Evolutionary conservation across 2,888 invertebrate species (phyloP).

Genomic region (Panorpa germanica): DNA sequence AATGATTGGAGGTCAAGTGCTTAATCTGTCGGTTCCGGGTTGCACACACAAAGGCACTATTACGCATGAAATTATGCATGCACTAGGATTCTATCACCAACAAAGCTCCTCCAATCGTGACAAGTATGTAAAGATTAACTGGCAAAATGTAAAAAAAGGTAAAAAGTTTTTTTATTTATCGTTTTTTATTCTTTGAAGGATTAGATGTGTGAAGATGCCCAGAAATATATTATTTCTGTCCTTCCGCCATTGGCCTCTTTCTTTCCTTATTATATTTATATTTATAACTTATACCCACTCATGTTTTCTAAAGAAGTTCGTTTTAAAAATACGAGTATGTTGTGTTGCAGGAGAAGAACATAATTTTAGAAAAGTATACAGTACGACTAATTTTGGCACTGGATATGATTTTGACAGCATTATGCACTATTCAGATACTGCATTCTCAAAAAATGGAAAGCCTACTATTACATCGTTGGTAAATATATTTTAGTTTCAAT

Average conservation of each 20-base stretch:
- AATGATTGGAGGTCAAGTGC: slow-evolving; percentile 35
- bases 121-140: slow-evolving; percentile 49
- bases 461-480: slow-evolving; percentile 42
- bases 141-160: slow-evolving; percentile 50
- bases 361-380: slow-evolving; percentile 42
- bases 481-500: slow-evolving; percentile 10
- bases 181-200: too few relatives aligned
- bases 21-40: slow-evolving; percentile 32
- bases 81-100: slow-evolving; percentile 68
- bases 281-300: too few relatives aligned
- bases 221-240: too few relatives aligned
- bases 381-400: slow-evolving; percentile 43
- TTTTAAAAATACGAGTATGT: too few relatives aligned
- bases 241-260: too few relatives aligned
- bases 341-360: slow-evolving; percentile 25
- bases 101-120: slow-evolving; percentile 67
- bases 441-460: slow-evolving; percentile 47
- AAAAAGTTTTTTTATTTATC: too few relatives aligned
- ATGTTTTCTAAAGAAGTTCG: too few relatives aligned
- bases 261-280: too few relatives aligned
- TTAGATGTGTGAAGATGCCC: too few relatives aligned
- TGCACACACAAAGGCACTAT: slow-evolving; percentile 43
- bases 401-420: slow-evolving; percentile 52
- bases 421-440: slow-evolving; percentile 49
- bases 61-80: slow-evolving; percentile 62